phyloP scores from a whole-genome alignment of 2,888 invertebrate genomes.

The Polydrusus tereticollis region DNA sequence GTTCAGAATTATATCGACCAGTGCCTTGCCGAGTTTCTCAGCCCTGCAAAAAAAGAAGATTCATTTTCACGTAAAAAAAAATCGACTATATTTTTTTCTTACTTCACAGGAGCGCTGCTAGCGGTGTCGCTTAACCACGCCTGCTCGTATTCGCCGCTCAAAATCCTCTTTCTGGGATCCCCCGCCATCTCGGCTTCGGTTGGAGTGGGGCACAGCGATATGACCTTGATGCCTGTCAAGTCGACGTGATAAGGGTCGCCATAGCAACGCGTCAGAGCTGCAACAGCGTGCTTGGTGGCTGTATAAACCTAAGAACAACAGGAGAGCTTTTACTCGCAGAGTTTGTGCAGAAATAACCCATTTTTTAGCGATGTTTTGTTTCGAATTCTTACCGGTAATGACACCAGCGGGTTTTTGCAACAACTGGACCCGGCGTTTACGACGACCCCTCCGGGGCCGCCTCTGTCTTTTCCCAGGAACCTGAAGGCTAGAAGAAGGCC shows the following conservation, averaged over 20 bases:
- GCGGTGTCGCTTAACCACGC: conserved; percentile 80
- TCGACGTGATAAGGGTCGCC: conserved; percentile 82
- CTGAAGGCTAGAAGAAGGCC: conserved; percentile 81
- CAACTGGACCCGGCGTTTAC: conserved; percentile 83
- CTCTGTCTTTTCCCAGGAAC: conserved; percentile 81
- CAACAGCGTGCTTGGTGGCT: conserved; percentile 82
- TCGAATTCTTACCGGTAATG: conserved; percentile 75
- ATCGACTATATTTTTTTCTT: neutral
- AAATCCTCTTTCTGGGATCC: conserved; percentile 78
- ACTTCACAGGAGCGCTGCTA: conserved; percentile 58
- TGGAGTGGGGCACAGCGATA: conserved; percentile 79
- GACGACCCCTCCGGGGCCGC: conserved; percentile 81
- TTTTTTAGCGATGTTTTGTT: no score
- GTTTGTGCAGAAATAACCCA: neutral
- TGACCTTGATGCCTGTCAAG: conserved; percentile 78
- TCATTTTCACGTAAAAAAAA: neutral
- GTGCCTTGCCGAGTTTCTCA: conserved; percentile 77
- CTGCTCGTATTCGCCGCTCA: conserved; percentile 79
- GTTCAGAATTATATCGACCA: conserved; percentile 76
- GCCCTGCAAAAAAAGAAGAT: conserved; percentile 69
- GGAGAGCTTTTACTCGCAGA: no score
- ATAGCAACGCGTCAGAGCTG: conserved; percentile 80
- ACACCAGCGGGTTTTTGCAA: conserved; percentile 77
- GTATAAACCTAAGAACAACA: conserved; percentile 72
- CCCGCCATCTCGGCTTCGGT: conserved; percentile 77